Base-by-base conservation (phyloP, 1,140 invertebrate genomes). In the Mizuhopecten yessoensis region DNA sequence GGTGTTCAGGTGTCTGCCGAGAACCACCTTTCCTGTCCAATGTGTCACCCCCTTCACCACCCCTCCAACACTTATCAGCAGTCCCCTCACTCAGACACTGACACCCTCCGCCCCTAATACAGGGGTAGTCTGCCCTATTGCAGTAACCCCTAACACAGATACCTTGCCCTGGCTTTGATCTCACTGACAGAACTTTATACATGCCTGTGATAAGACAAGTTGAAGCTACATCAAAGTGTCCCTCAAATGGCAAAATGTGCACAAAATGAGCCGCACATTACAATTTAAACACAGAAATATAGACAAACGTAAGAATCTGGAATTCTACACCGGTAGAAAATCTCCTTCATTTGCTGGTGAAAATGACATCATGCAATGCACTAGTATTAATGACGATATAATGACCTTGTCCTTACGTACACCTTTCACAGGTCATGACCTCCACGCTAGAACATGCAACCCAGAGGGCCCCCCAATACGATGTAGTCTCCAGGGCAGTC, bases 341-440 rank as follows among this genome's bases (percentile, higher is more conserved):
- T 75, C n/a, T 49, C 45, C 45, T 49, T 49, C 45, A 49, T 49
- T 23, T 49, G 23, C 57, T 75, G 57, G 57, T 75, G n/a, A 75
- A 29, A n/a, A 75, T 75, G 57, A 75, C 57, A 75, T 75, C 57
- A 75, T 75, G 57, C 57, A 75, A 75, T 75, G 57, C n/a, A 75
- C 57, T 75, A 29, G 57, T 75, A 75, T 75, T 75, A 75, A 75
- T 75, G 57, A 29, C n/a, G 11, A 29, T 75, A 75, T 75, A 75
- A 75, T 75, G 57, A 75, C 57, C 57, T 75, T 75, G 57, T 75
- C 57, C 57, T 29, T 75, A 75, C 9, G n/a, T 29, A 75, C n/a
- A 75, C 57, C 57, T n/a, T 17, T 29, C 57, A 75, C 23, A 29
- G n/a, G 57, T 75, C n/a, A 75, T 75, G 57, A 75, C 57, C 57